These are phyloP conservation scores for Psylliodes chrysocephalus DNA, from an alignment of 2,888 invertebrate species.

Conservation along the genomic window DNA sequence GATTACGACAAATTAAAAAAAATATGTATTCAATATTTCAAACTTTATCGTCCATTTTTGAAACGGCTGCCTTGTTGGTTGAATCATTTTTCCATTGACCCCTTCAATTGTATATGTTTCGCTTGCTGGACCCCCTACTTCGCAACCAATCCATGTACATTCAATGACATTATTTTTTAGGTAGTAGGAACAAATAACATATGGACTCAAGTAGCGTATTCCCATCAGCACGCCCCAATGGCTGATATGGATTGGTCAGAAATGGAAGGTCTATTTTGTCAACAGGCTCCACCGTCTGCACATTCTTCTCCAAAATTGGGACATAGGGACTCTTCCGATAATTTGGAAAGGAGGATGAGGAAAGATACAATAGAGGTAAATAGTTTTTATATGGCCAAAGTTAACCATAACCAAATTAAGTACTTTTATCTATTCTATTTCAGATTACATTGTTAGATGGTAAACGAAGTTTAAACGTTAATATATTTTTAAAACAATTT, in stretches of 20 bases:
- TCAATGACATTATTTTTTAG: conserved; percentile 65
- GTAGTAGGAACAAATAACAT: conserved; percentile 91
- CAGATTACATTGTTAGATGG: conserved; percentile 90
- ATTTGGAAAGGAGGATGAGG: conserved; percentile 72
- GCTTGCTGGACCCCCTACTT: too few relatives aligned
- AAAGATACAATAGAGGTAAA: conserved; percentile 82
- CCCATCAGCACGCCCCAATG: conserved; percentile 85
- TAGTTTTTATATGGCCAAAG: background rate
- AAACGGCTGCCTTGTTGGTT: too few relatives aligned
- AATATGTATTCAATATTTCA: too few relatives aligned
- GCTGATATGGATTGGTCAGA: conserved; percentile 91
- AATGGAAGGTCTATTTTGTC: conserved; percentile 94
- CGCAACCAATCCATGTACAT: too few relatives aligned
- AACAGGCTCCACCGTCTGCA: conserved; percentile 74
- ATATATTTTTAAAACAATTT: conserved; percentile 97
- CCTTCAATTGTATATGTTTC: too few relatives aligned
- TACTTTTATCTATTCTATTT: conserved; percentile 45
- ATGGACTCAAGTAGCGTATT: conserved; percentile 90
- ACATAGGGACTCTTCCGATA: conserved; percentile 62
- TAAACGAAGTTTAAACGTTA: conserved; percentile 95
- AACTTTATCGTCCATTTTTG: too few relatives aligned
- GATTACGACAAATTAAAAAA: too few relatives aligned
- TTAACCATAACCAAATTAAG: background rate
- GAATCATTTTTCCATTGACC: too few relatives aligned
- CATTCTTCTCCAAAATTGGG: conserved; percentile 69